These are phyloP conservation scores for Schizaphis graminum DNA, from an alignment of 2,888 invertebrate species.

Conservation along the genomic window DNA sequence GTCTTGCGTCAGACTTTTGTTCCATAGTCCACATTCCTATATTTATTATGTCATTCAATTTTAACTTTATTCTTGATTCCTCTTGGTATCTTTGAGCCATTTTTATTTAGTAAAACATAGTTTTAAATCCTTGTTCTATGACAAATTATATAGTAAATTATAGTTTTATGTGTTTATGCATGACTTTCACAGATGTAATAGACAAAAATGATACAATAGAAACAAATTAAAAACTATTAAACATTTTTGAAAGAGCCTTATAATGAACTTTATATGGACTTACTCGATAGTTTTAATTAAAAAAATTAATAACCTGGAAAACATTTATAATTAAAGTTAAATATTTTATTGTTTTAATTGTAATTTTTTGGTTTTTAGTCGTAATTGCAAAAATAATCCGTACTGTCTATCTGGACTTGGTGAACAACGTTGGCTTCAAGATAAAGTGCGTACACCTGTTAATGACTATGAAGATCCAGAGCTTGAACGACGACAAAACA, in stretches of 20 bases:
- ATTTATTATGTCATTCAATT: background rate
- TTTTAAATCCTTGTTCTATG: no score
- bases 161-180: background rate
- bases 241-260: background rate
- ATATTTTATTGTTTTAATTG: background rate
- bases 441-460: slow-evolving; percentile 72
- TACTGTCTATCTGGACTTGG: slow-evolving; percentile 75
- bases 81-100: background rate
- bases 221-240: no score
- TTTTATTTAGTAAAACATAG: background rate
- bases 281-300: background rate
- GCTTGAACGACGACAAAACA: slow-evolving; percentile 72
- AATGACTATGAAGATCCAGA: slow-evolving; percentile 70
- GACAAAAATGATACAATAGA: background rate
- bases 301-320: background rate
- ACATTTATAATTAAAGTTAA: background rate
- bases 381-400: slow-evolving; percentile 76
- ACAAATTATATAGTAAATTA: no score
- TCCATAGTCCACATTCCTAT: background rate
- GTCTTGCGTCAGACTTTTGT: background rate
- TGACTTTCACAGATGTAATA: background rate
- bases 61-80: background rate
- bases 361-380: slow-evolving; percentile 70
- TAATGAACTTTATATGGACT: background rate
- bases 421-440: slow-evolving; percentile 74